These are phyloP conservation scores for Echinometra lucunter DNA, from an alignment of 53 echinoderm and acorn worm genomes.

Conservation along the genomic window DNA sequence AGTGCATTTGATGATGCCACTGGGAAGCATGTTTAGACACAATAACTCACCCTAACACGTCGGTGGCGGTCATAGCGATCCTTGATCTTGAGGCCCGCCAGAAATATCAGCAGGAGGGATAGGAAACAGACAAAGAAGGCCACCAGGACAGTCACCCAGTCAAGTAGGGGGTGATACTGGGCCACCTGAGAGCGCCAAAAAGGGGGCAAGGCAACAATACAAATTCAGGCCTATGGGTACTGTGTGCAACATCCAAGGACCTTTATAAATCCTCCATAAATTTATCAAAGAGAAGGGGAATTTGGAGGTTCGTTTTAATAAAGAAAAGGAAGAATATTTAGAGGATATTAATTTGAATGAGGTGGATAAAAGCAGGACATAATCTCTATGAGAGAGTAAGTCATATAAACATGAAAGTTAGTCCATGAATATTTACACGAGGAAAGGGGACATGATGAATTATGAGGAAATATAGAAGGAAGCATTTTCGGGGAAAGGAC, in stretches of 20 bases:
- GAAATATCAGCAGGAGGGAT: constrained; percentile 80
- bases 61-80: constrained; percentile 78
- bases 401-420: not conserved
- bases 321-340: not conserved
- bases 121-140: constrained; percentile 89
- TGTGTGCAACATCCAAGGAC: not conserved
- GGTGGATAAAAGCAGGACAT: not conserved
- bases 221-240: not conserved
- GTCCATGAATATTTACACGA: not conserved
- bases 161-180: constrained; percentile 68
- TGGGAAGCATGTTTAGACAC: not conserved
- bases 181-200: constrained; percentile 57
- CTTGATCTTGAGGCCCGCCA: constrained; percentile 81
- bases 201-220: constrained; percentile 41
- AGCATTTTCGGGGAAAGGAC: not conserved
- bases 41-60: constrained; percentile 68
- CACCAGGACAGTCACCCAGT: constrained; percentile 81
- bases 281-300: not conserved
- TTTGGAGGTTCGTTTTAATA: not conserved
- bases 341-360: not conserved
- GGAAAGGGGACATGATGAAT: not conserved
- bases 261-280: not conserved
- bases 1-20: not conserved
- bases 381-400: not conserved
- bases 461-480: not conserved